Base-by-base conservation (phyloP, 2,888 invertebrate species). In the Drosophila kokeensis region DNA sequence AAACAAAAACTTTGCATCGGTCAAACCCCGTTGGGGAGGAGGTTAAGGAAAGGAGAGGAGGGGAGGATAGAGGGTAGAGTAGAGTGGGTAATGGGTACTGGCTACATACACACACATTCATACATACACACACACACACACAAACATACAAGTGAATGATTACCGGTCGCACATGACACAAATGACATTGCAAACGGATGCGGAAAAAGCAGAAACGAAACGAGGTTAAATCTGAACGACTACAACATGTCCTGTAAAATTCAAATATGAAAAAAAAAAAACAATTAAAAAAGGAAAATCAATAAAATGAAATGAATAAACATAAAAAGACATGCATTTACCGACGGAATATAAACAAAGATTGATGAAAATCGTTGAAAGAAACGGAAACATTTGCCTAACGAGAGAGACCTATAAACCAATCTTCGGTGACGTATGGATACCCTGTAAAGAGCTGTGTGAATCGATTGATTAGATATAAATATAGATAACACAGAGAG, bases 151-250 rank as follows among this genome's bases (percentile, higher is more conserved):
- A 69, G 67, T 79, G 82, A 88, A 76, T 85, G 89, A 88, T 85
- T 88, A 85, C 67, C 65, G 62, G 64, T 55, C 79, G 64, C 57
- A 75, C 70, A 82, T 82, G 86, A 83, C 75, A 85, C 86, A 84
- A 86, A 86, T 86, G 87, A 86, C 84, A 88, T 81, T 81, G 87
- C 87, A 88, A 87, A 81, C 84, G 89, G 87, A 85, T 85, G 87
- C 87, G 87, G 84, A 87, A 88, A 85, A 86, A 73, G 65, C 71
- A 13, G 32, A 57, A 64, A 45, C 48, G 21, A 63, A 64, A 4
- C 21, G n/a, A 29, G 40, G 13, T 29, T n/a, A 38, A 34, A 50
- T 21, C 24, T 30, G 29, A 27, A 38, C 36, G 52, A 69, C 38
- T 29, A 13, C 27, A 15, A 59, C 21, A 69, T 69, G 5, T 53